Conservation (phyloP, 2,888 invertebrate genomes). For the Tricholauxania praeusta region DNA sequence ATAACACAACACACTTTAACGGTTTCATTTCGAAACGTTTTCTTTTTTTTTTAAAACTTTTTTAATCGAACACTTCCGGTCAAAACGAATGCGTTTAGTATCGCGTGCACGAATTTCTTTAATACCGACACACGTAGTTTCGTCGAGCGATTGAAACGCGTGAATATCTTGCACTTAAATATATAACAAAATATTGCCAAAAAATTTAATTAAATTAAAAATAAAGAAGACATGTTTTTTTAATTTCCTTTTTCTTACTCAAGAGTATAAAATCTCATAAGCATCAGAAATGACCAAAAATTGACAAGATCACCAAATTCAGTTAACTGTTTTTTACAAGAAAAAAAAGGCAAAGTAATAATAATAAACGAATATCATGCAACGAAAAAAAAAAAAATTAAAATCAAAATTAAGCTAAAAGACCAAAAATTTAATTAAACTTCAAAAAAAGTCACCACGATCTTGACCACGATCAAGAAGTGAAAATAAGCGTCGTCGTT, state of each 20-base stretch:
- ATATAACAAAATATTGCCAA: neutral
- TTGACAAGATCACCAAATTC: neutral
- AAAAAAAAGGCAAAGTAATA: too few species aligned
- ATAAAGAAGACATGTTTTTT: too few species aligned
- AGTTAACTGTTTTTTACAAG: neutral
- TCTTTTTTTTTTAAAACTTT: too few species aligned
- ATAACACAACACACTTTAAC: slow-evolving; percentile 16
- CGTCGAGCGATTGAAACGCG: neutral
- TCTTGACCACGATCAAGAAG: slow-evolving; percentile 10
- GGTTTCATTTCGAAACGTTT: too few species aligned
- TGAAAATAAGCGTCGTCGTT: neutral
- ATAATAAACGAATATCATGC: too few species aligned
- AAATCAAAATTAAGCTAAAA: neutral
- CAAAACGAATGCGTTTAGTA: neutral
- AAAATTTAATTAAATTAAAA: too few species aligned
- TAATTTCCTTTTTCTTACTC: too few species aligned
- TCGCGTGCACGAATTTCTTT: neutral
- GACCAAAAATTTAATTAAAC: slow-evolving; percentile 6
- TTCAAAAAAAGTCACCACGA: neutral
- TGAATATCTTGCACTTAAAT: slow-evolving; percentile 2
- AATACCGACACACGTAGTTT: neutral
- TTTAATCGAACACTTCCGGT: too few species aligned
- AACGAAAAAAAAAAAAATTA: neutral
- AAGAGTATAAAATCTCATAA: neutral
- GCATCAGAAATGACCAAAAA: neutral